Evolutionary conservation across 2,888 invertebrate genomes (phyloP).

Genomic region (Toxonevra muliebris): DNA sequence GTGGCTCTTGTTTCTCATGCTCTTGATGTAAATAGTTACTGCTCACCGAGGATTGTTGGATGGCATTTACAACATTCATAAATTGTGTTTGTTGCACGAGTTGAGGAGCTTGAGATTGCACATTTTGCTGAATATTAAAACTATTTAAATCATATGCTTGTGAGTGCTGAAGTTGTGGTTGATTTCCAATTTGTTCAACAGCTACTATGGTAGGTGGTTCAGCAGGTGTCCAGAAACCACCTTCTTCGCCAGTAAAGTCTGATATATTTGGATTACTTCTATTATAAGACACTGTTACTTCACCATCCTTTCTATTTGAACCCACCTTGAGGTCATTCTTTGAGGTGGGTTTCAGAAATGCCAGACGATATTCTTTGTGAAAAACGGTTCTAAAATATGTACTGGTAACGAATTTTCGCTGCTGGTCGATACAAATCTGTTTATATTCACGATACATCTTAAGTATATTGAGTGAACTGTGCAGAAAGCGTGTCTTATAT

Average conservation of each 20-base stretch:
- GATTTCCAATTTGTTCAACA: no score
- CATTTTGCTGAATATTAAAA: no score
- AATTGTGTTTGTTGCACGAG: no score
- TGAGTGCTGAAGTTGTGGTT: no score
- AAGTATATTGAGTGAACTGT: conserved; percentile 41
- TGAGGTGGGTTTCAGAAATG: conserved; percentile 36
- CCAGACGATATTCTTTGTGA: conserved; percentile 39
- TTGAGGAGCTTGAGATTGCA: no score
- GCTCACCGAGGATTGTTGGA: no score
- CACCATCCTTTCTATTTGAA: conserved; percentile 15
- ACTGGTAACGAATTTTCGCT: conserved; percentile 35
- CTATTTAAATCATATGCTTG: no score
- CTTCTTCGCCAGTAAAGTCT: conserved; percentile 42
- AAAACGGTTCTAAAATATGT: conserved; percentile 39
- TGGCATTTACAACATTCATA: no score
- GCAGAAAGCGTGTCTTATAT: conserved; percentile 40
- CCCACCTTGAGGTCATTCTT: conserved; percentile 35
- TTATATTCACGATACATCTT: conserved; percentile 42
- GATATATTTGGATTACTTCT: conserved; percentile 41
- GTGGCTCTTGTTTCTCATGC: neutral
- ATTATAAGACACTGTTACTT: no score
- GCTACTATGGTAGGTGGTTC: no score
- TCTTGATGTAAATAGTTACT: no score
- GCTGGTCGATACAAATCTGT: conserved; percentile 28
- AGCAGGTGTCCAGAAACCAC: conserved; percentile 37